phyloP scores from a whole-genome alignment of 2,113 vertebrate species.

The Fregetta grallaria region DNA sequence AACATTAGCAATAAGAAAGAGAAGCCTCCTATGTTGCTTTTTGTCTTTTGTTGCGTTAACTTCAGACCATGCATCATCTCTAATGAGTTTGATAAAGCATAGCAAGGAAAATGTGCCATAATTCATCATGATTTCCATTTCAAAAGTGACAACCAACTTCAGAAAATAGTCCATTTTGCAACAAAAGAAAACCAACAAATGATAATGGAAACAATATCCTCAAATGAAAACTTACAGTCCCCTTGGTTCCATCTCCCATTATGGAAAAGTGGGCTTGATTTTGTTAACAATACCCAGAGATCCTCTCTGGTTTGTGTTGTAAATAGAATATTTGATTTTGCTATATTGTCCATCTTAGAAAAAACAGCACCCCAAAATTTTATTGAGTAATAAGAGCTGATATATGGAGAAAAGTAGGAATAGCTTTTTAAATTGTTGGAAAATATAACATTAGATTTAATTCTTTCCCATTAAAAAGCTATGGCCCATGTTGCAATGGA shows the following conservation, averaged over 20 bases:
- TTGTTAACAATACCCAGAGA: not conserved
- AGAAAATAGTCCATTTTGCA: constrained; percentile 60
- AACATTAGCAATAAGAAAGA: constrained; percentile 27
- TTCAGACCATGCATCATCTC: constrained; percentile 74
- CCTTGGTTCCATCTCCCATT: not conserved
- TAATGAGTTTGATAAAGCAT: constrained; percentile 78
- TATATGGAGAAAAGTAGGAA: constrained; percentile 23
- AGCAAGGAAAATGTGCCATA: constrained; percentile 67
- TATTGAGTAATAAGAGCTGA: constrained; percentile 10
- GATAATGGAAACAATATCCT: constrained; percentile 11
- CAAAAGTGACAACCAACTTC: constrained; percentile 67
- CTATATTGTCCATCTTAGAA: not conserved
- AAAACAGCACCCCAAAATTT: not conserved
- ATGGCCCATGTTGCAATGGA: not conserved
- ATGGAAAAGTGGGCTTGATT: not conserved
- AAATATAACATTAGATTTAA: constrained; percentile 43
- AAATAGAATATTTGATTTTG: not conserved
- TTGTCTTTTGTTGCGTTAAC: constrained; percentile 57
- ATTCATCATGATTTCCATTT: constrained; percentile 75
- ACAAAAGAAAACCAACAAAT: constrained; percentile 1
- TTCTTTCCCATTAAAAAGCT: constrained; percentile 28
- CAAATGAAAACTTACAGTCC: not conserved
- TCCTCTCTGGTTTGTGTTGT: not conserved
- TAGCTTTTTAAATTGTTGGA: constrained; percentile 6
- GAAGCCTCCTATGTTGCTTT: not conserved